Evolutionary conservation across 2,113 vertebrate genomes (phyloP).

Genomic region (Carassius carassius): DNA sequence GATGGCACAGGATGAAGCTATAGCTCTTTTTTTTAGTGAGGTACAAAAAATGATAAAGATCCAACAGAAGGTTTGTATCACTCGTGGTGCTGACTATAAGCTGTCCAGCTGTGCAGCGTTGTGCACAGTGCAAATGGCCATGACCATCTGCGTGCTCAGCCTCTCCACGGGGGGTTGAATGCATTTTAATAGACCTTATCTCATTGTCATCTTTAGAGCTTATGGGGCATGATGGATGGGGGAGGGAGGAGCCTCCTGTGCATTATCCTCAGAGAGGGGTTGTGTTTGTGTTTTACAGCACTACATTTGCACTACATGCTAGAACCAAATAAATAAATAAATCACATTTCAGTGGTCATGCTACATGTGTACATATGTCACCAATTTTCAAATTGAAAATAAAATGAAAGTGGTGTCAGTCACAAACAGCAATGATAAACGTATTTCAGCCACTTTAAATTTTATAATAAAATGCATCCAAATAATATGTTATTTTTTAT

Average conservation of each 20-base stretch:
- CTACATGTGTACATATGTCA: not conserved
- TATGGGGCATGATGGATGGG: conserved; percentile 36
- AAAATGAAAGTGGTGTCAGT: not conserved
- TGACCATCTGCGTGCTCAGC: conserved; percentile 70
- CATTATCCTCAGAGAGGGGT: not conserved
- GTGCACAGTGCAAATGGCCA: conserved; percentile 49
- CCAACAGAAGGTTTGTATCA: conserved; percentile 13
- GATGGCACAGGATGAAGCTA: not conserved
- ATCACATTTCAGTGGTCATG: not conserved
- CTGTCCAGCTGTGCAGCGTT: conserved; percentile 54
- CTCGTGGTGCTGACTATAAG: conserved; percentile 28
- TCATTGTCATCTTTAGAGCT: conserved; percentile 57
- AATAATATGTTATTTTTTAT: not conserved
- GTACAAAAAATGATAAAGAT: not conserved
- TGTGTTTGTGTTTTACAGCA: not conserved
- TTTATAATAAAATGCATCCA: not conserved
- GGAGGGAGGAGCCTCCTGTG: not conserved
- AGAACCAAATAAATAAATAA: conserved; percentile 1
- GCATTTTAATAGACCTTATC: conserved; percentile 62
- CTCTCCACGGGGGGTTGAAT: conserved; percentile 62
- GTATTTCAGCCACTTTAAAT: not conserved
- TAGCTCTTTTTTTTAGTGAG: conserved; percentile 14
- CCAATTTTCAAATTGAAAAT: not conserved
- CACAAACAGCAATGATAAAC: not conserved
- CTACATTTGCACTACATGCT: not conserved